A percentile compares a stretch with the other conserved stretches of the same genome.
Evolutionary conservation across 92 coral and sea anemone species (phyloP).

Genomic region (Ricordea florida): DNA sequence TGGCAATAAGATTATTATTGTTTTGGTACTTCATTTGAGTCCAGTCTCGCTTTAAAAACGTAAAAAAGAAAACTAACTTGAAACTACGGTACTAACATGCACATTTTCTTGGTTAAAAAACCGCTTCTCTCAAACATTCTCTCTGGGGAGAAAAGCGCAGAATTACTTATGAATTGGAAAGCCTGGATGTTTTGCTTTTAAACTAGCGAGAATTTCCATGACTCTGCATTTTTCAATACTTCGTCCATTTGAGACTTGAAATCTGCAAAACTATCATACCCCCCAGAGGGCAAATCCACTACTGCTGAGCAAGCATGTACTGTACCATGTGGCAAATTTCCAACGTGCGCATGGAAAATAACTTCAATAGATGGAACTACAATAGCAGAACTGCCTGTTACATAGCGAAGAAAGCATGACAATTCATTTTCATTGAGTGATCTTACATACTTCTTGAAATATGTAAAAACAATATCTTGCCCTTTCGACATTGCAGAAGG

Average conservation of each 20-base stretch:
- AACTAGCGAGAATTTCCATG: slow-evolving; percentile 5
- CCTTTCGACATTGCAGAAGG: slow-evolving; percentile 4
- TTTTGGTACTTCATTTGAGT: too few relatives aligned
- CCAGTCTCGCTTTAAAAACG: too few relatives aligned
- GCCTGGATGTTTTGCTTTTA: too few relatives aligned
- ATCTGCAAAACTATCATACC: slow-evolving; percentile 5
- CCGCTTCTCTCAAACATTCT: too few relatives aligned
- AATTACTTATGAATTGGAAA: too few relatives aligned
- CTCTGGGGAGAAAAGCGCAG: too few relatives aligned
- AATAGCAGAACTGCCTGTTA: slow-evolving; percentile 1
- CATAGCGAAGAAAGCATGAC: neutral
- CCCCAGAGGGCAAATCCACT: slow-evolving; percentile 6
- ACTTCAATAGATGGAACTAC: neutral
- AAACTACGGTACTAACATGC: too few relatives aligned
- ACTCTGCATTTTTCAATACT: neutral
- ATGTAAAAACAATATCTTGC: slow-evolving; percentile 8
- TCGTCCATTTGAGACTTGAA: neutral
- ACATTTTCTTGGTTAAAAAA: too few relatives aligned
- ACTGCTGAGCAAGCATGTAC: slow-evolving; percentile 2
- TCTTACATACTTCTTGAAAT: slow-evolving; percentile 1
- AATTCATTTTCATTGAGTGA: slow-evolving; percentile 11
- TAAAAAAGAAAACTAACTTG: too few relatives aligned
- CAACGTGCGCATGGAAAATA: slow-evolving; percentile 3
- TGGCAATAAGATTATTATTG: too few relatives aligned
- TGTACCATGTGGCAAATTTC: slow-evolving; percentile 1